Base-by-base conservation (phyloP, 2,888 invertebrate species). In the Carpatolechia fugitivella region DNA sequence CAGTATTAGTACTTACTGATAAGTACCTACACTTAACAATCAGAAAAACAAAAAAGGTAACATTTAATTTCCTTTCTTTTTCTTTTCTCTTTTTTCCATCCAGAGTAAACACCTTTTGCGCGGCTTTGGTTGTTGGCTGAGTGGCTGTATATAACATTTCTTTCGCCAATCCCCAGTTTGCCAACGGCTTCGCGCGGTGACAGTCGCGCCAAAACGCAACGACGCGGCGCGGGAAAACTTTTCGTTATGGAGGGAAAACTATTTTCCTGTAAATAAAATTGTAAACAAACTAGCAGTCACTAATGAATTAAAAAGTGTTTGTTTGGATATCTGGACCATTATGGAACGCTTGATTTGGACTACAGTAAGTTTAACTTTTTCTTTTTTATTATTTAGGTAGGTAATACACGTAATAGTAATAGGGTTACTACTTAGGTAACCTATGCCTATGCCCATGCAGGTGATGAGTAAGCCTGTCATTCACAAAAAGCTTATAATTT, bases 181-280 rank as follows among this genome's bases (percentile, higher is more conserved):
- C 31, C 13, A 41, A 31, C 54, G 59, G 60, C 51, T 29, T 44
- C 52, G 55, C 51, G 54, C 60, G 54, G 56, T 56, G 61, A 65
- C 80, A 82, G 82, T 83, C 73, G 65, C 65, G 77, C 70, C 75
- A 36, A 10, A 41, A 14, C 41, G 40, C 40, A 52, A 8, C 24
- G 52, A n/a, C 24, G 35, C 30, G 10, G 41, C 40, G 82, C 85
- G 86, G 74, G 70, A 76, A 74, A 86, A 83, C 75, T 86, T 86
- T 76, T 69, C 78, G 77, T 56, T 58, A 83, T 85, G 85, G 79
- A 82, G 84, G 78, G 80, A 82, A 83, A 78, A 70, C 69, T 62
- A 60, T 64, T 59, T 55, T 44, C 33, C 40, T 59, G 56, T 52
- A 54, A 30, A 48, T 56, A 60, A 31, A 52, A 44, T n/a, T 40